Percentiles rank a stretch among this genome's conserved stretches.
These are phyloP conservation scores for Agrotis puta DNA, from an alignment of 2,888 invertebrate genomes.

Conservation along the genomic window DNA sequence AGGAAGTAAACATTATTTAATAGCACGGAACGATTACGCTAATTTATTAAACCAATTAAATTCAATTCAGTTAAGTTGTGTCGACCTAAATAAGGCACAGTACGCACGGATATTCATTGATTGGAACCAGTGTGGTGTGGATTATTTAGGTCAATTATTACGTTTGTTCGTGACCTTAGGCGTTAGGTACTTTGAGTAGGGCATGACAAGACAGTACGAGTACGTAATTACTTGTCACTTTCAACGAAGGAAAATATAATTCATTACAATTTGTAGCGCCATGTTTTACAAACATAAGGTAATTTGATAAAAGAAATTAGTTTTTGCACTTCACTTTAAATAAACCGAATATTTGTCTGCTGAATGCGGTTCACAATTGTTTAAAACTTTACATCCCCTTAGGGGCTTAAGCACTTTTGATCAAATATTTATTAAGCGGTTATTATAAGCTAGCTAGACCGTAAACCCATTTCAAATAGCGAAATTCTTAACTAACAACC, in stretches of 20 bases:
- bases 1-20: constrained; percentile 48
- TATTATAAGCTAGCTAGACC: constrained; percentile 9
- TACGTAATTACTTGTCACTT: constrained; percentile 30
- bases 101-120: constrained; percentile 59
- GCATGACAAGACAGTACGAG: constrained; percentile 16
- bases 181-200: constrained; percentile 28
- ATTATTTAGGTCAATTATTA: constrained; percentile 61
- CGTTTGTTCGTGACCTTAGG: constrained; percentile 61
- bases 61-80: constrained; percentile 65
- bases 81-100: constrained; percentile 61
- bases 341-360: not conserved
- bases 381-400: not conserved
- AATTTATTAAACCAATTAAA: constrained; percentile 65
- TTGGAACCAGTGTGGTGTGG: constrained; percentile 52
- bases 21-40: constrained; percentile 50
- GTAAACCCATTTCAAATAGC: constrained; percentile 22
- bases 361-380: not conserved
- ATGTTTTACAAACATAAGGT: not conserved
- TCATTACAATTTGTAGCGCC: not conserved
- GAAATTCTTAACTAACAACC: constrained; percentile 19
- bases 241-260: not conserved
- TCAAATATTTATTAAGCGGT: constrained; percentile 2
- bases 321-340: constrained; percentile 3
- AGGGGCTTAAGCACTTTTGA: not conserved
- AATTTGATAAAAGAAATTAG: not conserved